Evolutionary conservation across 2,797 vertebrate genomes (phyloP), one percentile per base, ranked within the genome.

Genomic region (Vireo griseus): DNA sequence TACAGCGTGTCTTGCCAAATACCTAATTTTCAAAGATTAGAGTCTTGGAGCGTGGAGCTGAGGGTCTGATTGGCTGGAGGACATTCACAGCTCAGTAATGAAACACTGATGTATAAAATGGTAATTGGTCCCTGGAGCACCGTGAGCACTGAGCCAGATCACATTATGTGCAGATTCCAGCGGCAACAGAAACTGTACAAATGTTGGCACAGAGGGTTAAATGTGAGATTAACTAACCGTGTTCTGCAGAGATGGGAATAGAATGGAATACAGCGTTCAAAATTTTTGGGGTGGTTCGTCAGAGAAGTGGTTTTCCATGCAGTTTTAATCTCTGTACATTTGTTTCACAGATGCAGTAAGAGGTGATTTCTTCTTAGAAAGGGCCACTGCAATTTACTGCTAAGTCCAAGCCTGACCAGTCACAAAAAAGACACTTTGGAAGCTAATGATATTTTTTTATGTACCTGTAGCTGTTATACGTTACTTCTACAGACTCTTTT

Each of bases 41-140:
- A 59, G 66, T 95, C 91, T 31, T 91, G 88, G 95, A 94, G 89
- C 31, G 3, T 5, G 4, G 82, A 85, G 77, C 74, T 85, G 61
- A 77, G 91, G 18, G 88, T 96, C 63, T 92, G 91, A 96, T 97
- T 96, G 97, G 96, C 95, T 94, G 9, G 67, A 61, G 78, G 90
- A 92, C 58, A 44, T 95, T 94, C 87, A 63, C 3, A 15, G 84
- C 86, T 95, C 72, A 19, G 94, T 96, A 97, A 97, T 92, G 68
- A 89, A 97, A 97, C 91, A 82, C 90, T 93, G 90, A 76, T 96
- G 86, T 97, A 92, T 97, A 85, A 97, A 96, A 95, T 92, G 85
- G 92, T 96, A 95, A 95, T 96, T 96, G 93, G 96, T 97, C 96
- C 95, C 80, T 0, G 39, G 90, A 91, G 86, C 73, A 72, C 66